These are phyloP conservation scores for Gryllus longicercus DNA, from an alignment of 2,888 invertebrate genomes.

Conservation along the genomic window DNA sequence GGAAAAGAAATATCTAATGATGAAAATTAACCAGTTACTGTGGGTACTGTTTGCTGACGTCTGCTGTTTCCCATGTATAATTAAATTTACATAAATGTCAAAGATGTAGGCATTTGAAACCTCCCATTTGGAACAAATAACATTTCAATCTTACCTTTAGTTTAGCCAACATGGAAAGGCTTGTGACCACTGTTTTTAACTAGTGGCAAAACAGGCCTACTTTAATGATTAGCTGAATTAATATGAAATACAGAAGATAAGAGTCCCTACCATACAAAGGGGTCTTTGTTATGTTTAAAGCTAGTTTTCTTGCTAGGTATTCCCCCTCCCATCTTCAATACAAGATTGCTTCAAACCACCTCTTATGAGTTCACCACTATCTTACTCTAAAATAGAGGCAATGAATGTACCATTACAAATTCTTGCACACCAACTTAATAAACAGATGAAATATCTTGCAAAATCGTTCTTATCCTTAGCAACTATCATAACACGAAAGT, in stretches of 20 bases:
- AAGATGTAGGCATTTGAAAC: slow-evolving; percentile 11
- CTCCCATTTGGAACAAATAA: background rate
- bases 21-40: background rate
- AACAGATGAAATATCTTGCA: background rate
- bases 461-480: background rate
- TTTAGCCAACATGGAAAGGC: background rate
- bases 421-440: background rate
- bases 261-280: slow-evolving; percentile 6
- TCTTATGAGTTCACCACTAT: background rate
- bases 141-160: background rate
- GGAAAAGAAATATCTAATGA: background rate
- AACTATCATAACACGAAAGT: background rate
- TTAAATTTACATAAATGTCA: background rate
- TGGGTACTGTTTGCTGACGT: background rate
- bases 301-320: background rate
- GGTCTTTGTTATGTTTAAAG: slow-evolving; percentile 21
- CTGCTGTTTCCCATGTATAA: background rate
- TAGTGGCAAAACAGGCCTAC: background rate
- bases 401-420: slow-evolving; percentile 18
- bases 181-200: background rate
- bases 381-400: background rate
- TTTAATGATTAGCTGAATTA: background rate
- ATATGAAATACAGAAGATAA: slow-evolving; percentile 2
- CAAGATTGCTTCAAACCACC: slow-evolving; percentile 1
- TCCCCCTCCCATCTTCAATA: background rate